These are phyloP conservation scores for Hepsetus odoe DNA, from an alignment of 2,113 vertebrate species.

Conservation along the genomic window DNA sequence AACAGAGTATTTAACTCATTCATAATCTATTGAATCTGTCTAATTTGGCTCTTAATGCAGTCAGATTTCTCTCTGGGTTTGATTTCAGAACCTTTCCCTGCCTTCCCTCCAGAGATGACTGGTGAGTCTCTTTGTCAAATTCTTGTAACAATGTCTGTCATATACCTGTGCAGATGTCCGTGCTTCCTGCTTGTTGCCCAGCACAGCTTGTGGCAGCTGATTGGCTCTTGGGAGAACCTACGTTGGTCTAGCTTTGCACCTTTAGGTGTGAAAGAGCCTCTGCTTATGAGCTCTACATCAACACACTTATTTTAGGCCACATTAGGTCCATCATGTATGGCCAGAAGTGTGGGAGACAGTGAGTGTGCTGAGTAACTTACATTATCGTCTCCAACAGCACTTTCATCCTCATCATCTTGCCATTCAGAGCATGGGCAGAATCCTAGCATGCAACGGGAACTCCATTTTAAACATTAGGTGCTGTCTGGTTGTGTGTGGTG, in stretches of 20 bases:
- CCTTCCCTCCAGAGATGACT: conserved; percentile 87
- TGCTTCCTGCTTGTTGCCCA: conserved; percentile 74
- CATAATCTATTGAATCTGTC: not conserved
- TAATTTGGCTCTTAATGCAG: not conserved
- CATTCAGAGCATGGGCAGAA: conserved; percentile 45
- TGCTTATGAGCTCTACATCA: not conserved
- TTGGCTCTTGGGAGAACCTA: conserved; percentile 47
- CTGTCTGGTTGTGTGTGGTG: conserved; percentile 16
- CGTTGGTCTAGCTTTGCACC: conserved; percentile 32
- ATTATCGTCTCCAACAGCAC: conserved; percentile 11
- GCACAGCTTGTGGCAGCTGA: conserved; percentile 64
- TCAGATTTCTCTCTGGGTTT: conserved; percentile 10
- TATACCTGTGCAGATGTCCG: conserved; percentile 66
- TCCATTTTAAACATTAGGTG: conserved; percentile 4
- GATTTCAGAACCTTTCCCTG: conserved; percentile 87
- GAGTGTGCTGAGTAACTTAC: conserved; percentile 4
- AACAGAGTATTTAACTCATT: too few species aligned
- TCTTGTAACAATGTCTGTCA: conserved; percentile 36
- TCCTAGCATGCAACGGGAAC: conserved; percentile 48
- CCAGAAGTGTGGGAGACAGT: conserved; percentile 9
- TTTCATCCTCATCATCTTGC: conserved; percentile 32
- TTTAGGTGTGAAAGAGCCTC: not conserved
- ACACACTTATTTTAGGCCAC: conserved; percentile 4
- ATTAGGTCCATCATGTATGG: conserved; percentile 9
- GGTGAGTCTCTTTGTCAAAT: conserved; percentile 75